phyloP scores from a whole-genome alignment of 2,888 invertebrate genomes.

The Drosophila eohydei region DNA sequence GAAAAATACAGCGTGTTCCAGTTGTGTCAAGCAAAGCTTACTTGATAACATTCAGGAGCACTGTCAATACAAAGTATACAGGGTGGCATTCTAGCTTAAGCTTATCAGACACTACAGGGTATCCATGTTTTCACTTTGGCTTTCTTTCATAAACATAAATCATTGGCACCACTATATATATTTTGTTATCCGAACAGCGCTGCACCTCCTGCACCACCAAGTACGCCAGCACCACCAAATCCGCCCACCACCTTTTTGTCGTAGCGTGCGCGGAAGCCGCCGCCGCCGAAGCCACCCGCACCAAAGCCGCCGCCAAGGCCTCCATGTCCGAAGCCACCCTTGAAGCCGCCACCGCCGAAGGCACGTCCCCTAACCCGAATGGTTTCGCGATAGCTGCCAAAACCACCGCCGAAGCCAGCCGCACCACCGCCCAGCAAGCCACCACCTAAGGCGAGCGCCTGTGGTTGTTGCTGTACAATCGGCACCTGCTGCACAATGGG shows the following conservation, averaged over 20 bases:
- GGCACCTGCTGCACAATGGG: constrained; percentile 61
- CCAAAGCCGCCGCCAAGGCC: constrained; percentile 36
- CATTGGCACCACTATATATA: neutral
- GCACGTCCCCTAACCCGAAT: constrained; percentile 68
- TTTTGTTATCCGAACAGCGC: constrained; percentile 26
- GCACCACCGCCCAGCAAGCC: constrained; percentile 53
- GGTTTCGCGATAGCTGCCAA: constrained; percentile 76
- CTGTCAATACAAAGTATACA: constrained; percentile 36
- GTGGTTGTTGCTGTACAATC: constrained; percentile 55
- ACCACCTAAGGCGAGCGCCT: constrained; percentile 46
- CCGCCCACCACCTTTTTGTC: constrained; percentile 66
- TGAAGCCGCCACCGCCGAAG: constrained; percentile 67
- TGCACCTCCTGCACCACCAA: constrained; percentile 49
- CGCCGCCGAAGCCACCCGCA: constrained; percentile 52
- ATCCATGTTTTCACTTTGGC: constrained; percentile 22
- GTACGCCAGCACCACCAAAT: constrained; percentile 57
- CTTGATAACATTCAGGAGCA: too few relatives aligned
- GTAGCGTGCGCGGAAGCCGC: constrained; percentile 67
- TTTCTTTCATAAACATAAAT: constrained; percentile 31
- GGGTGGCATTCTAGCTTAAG: constrained; percentile 52
- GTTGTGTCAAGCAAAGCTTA: too few relatives aligned
- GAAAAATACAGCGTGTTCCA: too few relatives aligned
- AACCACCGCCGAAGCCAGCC: constrained; percentile 66
- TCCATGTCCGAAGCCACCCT: constrained; percentile 50
- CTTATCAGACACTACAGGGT: constrained; percentile 63